phyloP scores from a whole-genome alignment of 2,888 invertebrate species.

The Protodeltote pygarga region DNA sequence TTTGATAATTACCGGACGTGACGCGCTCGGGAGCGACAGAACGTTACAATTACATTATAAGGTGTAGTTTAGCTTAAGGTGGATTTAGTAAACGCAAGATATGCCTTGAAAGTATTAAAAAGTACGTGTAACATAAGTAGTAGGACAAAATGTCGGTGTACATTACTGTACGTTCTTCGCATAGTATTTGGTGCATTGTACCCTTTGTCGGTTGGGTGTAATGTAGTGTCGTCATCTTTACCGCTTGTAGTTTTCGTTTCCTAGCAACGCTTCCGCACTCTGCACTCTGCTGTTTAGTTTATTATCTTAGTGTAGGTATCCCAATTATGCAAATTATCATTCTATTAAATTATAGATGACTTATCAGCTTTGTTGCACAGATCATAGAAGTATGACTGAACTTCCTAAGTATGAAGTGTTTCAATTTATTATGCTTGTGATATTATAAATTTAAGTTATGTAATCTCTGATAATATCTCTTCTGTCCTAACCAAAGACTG shows the following conservation, averaged over 20 bases:
- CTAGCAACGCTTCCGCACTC: conserved; percentile 39
- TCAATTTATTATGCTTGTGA: conserved; percentile 82
- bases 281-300: conserved; percentile 64
- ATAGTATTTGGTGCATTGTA: conserved; percentile 84
- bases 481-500: conserved; percentile 86
- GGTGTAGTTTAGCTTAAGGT: conserved; percentile 77
- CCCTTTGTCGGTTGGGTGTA: conserved; percentile 71
- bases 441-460: conserved; percentile 81
- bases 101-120: conserved; percentile 85
- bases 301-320: conserved; percentile 35
- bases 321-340: conserved; percentile 38
- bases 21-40: conserved; percentile 32
- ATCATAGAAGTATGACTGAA: conserved; percentile 56
- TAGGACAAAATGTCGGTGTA: conserved; percentile 79
- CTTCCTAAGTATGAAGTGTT: conserved; percentile 55
- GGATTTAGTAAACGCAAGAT: conserved; percentile 71
- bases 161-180: conserved; percentile 83
- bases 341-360: conserved; percentile 32
- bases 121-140: conserved; percentile 79
- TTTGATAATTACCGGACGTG: conserved; percentile 43
- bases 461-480: conserved; percentile 71
- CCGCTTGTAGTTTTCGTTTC: conserved; percentile 57
- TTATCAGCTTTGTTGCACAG: conserved; percentile 47
- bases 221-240: conserved; percentile 59
- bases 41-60: conserved; percentile 54